phyloP scores from a whole-genome alignment of 2,888 invertebrate genomes.

The Rosalia funebris region DNA sequence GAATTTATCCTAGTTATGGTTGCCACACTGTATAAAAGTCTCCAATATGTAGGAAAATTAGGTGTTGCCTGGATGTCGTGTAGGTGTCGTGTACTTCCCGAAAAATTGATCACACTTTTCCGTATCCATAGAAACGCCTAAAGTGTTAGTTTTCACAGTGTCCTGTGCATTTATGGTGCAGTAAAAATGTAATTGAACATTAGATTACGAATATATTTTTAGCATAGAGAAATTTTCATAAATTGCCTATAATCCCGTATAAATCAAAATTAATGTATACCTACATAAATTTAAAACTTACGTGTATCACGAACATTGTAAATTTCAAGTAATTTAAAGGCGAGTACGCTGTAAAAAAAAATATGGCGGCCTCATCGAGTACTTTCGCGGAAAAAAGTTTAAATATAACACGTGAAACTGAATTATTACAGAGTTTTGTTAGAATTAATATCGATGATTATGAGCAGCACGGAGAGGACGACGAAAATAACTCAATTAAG shows the following conservation, averaged over 20 bases:
- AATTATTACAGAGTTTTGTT: constrained; percentile 83
- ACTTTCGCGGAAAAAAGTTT: constrained; percentile 49
- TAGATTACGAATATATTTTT: constrained; percentile 18
- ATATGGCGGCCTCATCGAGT: constrained; percentile 43
- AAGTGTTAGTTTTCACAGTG: constrained; percentile 51
- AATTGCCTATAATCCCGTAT: constrained; percentile 33
- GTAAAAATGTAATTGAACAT: constrained; percentile 7
- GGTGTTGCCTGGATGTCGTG: constrained; percentile 38
- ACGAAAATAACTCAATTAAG: constrained; percentile 15
- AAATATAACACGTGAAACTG: constrained; percentile 70
- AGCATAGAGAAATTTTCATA: constrained; percentile 25
- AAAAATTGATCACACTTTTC: constrained; percentile 57
- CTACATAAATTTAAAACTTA: constrained; percentile 27
- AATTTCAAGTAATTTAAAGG: constrained; percentile 24
- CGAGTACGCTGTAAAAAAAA: constrained; percentile 6
- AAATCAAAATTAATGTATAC: constrained; percentile 17
- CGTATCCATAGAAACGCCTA: constrained; percentile 52
- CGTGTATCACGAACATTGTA: constrained; percentile 27
- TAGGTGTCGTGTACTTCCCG: constrained; percentile 35
- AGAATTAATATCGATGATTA: constrained; percentile 73
- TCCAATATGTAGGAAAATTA: constrained; percentile 30
- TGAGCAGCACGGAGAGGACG: constrained; percentile 49
- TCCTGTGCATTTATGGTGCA: constrained; percentile 23
- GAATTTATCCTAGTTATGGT: no score
- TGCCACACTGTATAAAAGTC: constrained; percentile 1